These are phyloP conservation scores for Tetragonula carbonaria DNA, from an alignment of 2,888 invertebrate species.

Conservation along the genomic window DNA sequence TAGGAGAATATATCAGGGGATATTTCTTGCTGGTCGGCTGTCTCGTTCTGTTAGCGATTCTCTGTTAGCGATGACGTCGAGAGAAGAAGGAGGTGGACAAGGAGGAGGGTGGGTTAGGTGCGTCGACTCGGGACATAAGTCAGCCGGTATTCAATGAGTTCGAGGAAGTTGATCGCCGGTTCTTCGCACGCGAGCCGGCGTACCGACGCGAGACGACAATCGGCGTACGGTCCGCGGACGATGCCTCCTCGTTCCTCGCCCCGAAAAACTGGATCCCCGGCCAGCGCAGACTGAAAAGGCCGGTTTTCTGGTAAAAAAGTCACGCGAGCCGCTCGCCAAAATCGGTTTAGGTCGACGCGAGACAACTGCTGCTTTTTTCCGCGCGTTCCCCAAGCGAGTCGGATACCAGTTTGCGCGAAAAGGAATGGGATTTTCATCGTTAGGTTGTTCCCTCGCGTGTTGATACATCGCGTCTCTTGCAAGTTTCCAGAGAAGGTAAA, in stretches of 20 bases:
- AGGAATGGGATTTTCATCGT: conserved; percentile 24
- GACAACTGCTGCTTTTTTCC: conserved; percentile 32
- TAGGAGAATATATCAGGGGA: conserved; percentile 42
- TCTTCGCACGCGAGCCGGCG: conserved; percentile 71
- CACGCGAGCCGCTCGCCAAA: conserved; percentile 44
- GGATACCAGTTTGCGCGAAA: conserved; percentile 47
- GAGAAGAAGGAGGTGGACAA: conserved; percentile 4
- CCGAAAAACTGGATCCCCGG: conserved; percentile 48
- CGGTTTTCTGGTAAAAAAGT: conserved; percentile 56
- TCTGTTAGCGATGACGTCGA: conserved; percentile 44
- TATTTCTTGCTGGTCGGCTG: conserved; percentile 43
- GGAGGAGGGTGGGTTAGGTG: conserved; percentile 34
- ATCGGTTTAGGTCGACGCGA: conserved; percentile 44
- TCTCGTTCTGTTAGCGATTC: conserved; percentile 20
- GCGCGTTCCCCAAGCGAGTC: conserved; percentile 4
- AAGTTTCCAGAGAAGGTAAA: background rate
- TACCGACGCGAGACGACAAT: conserved; percentile 69
- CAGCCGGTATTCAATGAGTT: conserved; percentile 78
- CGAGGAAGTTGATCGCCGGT: conserved; percentile 73
- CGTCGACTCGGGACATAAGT: conserved; percentile 70
- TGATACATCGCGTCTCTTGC: background rate
- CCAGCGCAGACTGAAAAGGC: conserved; percentile 35
- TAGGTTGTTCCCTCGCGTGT: background rate
- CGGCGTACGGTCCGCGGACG: conserved; percentile 32
- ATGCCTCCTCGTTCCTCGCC: conserved; percentile 11